phyloP scores from a whole-genome alignment of 1,140 invertebrate species.

The Drosophila ironensis region DNA sequence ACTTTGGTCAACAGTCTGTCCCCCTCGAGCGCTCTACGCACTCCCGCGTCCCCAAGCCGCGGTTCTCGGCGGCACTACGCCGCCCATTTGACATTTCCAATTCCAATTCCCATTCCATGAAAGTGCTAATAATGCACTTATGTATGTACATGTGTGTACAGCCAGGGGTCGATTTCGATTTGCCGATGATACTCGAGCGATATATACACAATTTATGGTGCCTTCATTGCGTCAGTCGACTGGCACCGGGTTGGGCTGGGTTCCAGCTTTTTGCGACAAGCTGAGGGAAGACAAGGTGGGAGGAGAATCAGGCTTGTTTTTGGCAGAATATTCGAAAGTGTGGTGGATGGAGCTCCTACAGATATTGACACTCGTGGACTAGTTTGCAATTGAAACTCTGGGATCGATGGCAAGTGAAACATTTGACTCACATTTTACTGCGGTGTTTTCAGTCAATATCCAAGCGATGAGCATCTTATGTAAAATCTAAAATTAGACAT shows the following conservation, averaged over 20 bases:
- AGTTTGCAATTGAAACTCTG: too few species aligned
- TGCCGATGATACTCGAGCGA: too few species aligned
- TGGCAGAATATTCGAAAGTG: background rate
- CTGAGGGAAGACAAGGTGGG: background rate
- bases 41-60: background rate
- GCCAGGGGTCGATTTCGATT: slow-evolving; percentile 10
- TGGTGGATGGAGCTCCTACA: background rate
- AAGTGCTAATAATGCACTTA: slow-evolving; percentile 55
- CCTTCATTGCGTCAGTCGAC: slow-evolving; percentile 21
- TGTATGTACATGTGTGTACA: slow-evolving; percentile 20
- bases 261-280: background rate
- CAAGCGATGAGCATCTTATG: too few species aligned
- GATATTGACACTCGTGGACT: too few species aligned
- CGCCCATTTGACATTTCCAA: slow-evolving; percentile 45
- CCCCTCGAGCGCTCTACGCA: slow-evolving; percentile 44
- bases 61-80: background rate
- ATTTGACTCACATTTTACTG: too few species aligned
- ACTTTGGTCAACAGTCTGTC: slow-evolving; percentile 37
- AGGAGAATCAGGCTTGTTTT: background rate
- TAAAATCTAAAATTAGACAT: background rate
- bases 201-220: slow-evolving; percentile 31
- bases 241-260: background rate
- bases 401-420: too few species aligned
- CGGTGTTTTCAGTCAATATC: too few species aligned
- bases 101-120: slow-evolving; percentile 51